Evolutionary conservation across 2,113 vertebrate genomes (phyloP).

Genomic region (Phainopepla nitens): DNA sequence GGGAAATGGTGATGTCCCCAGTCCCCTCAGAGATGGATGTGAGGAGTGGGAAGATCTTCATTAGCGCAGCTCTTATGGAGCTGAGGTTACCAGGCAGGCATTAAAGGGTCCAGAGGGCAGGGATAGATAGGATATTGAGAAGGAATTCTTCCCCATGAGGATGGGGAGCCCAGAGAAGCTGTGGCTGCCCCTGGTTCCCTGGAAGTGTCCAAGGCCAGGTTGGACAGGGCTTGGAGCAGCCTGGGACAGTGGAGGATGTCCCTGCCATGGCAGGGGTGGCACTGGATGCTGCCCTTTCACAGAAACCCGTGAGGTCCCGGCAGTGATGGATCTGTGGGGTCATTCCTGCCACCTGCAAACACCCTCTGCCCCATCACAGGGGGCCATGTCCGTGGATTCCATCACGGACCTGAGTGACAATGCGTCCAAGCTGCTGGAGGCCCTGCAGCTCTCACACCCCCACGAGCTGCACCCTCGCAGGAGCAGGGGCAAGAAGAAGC

Average conservation of each 20-base stretch:
- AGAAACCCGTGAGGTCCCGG: fast-evolving
- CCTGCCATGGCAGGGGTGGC: not conserved
- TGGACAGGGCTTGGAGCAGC: not conserved
- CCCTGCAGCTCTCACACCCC: constrained; percentile 88
- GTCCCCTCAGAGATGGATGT: not conserved
- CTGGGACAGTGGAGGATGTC: not conserved
- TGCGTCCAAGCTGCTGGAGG: constrained; percentile 83
- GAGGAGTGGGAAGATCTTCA: not conserved
- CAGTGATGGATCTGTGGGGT: not conserved
- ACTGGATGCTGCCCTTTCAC: not conserved
- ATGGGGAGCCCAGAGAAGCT: fast-evolving
- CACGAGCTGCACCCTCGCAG: constrained; percentile 80
- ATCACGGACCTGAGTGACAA: constrained; percentile 87
- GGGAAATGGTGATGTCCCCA: not conserved
- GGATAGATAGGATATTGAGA: too few relatives aligned
- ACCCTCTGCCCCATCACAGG: constrained; percentile 64
- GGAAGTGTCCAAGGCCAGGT: fast-evolving
- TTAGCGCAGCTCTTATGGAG: fast-evolving
- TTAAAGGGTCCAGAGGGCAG: not conserved
- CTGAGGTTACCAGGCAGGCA: not conserved
- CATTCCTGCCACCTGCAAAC: not conserved
- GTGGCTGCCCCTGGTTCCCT: not conserved
- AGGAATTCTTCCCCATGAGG: not conserved
- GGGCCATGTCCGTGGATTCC: constrained; percentile 87
- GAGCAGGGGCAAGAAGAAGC: constrained; percentile 68